phyloP scores from a whole-genome alignment of 2,888 invertebrate species.

The Xanthostigma xanthostigma region DNA sequence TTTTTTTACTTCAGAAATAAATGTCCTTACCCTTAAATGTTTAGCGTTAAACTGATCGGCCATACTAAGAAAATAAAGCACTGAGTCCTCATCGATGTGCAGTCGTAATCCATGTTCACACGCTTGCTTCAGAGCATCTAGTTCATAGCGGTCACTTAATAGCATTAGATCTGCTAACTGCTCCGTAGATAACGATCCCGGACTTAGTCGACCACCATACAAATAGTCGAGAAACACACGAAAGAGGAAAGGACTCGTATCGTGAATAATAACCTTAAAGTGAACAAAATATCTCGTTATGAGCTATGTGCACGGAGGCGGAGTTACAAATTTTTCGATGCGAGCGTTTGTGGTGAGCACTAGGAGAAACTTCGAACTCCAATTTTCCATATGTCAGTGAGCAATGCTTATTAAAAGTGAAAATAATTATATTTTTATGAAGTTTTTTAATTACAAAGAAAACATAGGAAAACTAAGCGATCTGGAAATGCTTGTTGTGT shows the following conservation, averaged over 20 bases:
- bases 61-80: slow-evolving; percentile 45
- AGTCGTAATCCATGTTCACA: slow-evolving; percentile 45
- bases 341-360: no score
- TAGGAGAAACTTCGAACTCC: no score
- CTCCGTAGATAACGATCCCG: slow-evolving; percentile 27
- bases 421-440: no score
- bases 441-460: no score
- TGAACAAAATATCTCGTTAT: slow-evolving; percentile 11
- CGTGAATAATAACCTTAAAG: slow-evolving; percentile 50
- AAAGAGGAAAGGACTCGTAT: slow-evolving; percentile 46
- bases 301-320: no score
- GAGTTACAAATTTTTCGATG: no score
- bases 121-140: slow-evolving; percentile 44
- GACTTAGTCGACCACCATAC: slow-evolving; percentile 44
- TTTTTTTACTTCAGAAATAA: no score
- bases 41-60: slow-evolving; percentile 50
- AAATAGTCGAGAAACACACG: slow-evolving; percentile 44
- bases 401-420: no score
- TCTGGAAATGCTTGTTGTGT: no score
- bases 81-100: slow-evolving; percentile 45
- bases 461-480: no score
- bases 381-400: no score
- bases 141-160: slow-evolving; percentile 44
- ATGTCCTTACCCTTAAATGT: slow-evolving; percentile 31
- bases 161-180: slow-evolving; percentile 48